These are phyloP conservation scores for Orcinus orca DNA, from an alignment of 2,113 vertebrate genomes.

Conservation along the genomic window DNA sequence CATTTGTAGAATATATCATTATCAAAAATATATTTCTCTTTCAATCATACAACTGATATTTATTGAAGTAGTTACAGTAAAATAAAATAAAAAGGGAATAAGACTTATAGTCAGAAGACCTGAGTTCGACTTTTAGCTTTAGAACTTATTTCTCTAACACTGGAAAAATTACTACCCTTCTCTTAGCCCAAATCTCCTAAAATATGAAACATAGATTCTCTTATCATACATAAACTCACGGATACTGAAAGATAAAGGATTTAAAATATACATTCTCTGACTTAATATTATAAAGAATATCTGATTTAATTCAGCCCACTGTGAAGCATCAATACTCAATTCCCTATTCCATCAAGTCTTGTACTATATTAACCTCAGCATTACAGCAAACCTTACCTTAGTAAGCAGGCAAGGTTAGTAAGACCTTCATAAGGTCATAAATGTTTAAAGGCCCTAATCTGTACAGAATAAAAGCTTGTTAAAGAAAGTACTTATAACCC, in stretches of 20 bases:
- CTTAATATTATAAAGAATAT: neutral
- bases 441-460: conserved; percentile 7
- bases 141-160: neutral
- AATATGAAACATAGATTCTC: neutral
- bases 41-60: neutral
- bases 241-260: neutral
- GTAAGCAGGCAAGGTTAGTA: neutral
- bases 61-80: neutral
- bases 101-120: neutral
- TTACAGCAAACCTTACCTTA: conserved; percentile 32
- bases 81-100: neutral
- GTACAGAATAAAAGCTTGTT: neutral
- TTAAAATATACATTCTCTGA: neutral
- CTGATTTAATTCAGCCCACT: conserved; percentile 7
- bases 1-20: neutral
- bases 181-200: neutral
- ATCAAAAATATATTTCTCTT: conserved; percentile 11
- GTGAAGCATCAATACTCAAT: conserved; percentile 33
- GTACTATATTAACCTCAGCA: conserved; percentile 22
- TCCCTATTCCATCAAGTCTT: neutral
- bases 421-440: conserved; percentile 1
- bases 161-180: neutral
- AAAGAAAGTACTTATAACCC: neutral
- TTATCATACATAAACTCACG: neutral
- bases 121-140: neutral